A percentile compares a stretch with the other conserved stretches of the same genome.
Evolutionary conservation across 2,888 invertebrate species (phyloP).

Genomic region (Sepiola atlantica): DNA sequence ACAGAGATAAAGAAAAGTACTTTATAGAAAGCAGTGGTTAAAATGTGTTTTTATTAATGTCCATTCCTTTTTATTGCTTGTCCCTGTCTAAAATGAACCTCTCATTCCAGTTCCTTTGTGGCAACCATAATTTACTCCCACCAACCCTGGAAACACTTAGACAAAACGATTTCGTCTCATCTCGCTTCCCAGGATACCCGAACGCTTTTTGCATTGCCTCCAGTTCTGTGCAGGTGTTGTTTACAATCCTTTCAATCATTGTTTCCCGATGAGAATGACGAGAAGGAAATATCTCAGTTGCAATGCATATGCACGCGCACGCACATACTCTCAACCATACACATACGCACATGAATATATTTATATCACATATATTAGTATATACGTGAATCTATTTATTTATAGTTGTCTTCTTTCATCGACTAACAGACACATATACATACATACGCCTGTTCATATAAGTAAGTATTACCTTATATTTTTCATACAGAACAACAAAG

Average conservation of each 20-base stretch:
- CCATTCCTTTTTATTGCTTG: not conserved
- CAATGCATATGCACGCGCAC: not conserved
- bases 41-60: not conserved
- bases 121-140: not conserved
- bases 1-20: too few species aligned
- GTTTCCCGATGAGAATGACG: not conserved
- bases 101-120: not conserved
- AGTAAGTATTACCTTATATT: too few species aligned
- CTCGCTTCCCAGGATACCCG: not conserved
- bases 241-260: not conserved
- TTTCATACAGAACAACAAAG: too few species aligned
- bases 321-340: not conserved
- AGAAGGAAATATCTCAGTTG: not conserved
- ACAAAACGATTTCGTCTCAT: not conserved
- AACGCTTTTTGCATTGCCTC: not conserved
- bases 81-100: not conserved
- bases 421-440: too few species aligned
- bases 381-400: too few species aligned
- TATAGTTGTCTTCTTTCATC: too few species aligned
- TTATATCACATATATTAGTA: not conserved
- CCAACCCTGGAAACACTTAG: not conserved
- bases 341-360: not conserved
- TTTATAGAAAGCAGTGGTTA: too few species aligned
- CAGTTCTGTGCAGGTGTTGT: not conserved
- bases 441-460: too few species aligned